A percentile compares a stretch with the other conserved stretches of the same genome.
phyloP scores from a whole-genome alignment of 2,113 vertebrate species.

The Cygnus atratus region DNA sequence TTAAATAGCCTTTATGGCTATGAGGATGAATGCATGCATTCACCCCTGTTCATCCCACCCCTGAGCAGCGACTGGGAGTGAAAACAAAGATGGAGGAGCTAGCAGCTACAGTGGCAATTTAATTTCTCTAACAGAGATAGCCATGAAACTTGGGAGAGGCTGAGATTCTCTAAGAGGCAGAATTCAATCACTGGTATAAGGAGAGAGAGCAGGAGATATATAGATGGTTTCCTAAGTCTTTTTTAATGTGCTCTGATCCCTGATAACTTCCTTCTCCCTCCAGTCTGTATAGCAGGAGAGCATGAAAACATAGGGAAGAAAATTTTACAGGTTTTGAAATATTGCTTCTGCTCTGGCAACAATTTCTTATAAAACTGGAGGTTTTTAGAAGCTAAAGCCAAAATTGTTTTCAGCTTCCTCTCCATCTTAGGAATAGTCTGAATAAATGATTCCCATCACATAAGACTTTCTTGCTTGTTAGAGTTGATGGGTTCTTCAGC shows the following conservation, averaged over 20 bases:
- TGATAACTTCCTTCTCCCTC: not conserved
- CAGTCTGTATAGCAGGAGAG: not conserved
- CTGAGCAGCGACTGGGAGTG: not conserved
- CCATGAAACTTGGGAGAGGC: not conserved
- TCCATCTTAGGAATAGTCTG: not conserved
- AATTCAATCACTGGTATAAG: not conserved
- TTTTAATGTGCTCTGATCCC: not conserved
- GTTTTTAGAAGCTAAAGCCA: not conserved
- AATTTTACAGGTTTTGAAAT: not conserved
- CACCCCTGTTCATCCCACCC: not conserved
- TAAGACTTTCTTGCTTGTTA: not conserved
- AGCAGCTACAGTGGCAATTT: not conserved
- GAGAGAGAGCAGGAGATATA: not conserved
- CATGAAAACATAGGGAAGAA: not conserved
- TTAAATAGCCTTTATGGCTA: not conserved
- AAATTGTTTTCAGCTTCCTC: not conserved
- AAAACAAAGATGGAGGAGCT: not conserved
- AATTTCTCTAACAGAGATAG: not conserved
- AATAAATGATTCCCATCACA: not conserved
- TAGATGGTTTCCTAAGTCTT: not conserved
- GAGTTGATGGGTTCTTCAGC: not conserved
- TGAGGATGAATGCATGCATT: not conserved
- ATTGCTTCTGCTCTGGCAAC: not conserved
- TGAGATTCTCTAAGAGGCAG: not conserved
- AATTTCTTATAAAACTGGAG: not conserved